These are phyloP conservation scores for Hoplodrina ambigua DNA, from an alignment of 2,888 invertebrate genomes.

Conservation along the genomic window DNA sequence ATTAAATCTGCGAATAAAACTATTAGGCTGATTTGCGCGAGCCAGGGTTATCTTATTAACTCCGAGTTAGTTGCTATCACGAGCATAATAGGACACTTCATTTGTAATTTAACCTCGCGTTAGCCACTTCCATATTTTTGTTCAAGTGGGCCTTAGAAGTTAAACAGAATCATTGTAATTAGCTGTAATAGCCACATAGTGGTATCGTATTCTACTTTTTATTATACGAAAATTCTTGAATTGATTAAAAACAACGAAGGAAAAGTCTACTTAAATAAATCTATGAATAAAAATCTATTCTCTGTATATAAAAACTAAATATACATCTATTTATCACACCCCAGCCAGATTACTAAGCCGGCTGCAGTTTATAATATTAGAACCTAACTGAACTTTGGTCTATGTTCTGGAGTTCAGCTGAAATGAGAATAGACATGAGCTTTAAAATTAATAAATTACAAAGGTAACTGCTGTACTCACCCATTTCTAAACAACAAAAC, in stretches of 20 bases:
- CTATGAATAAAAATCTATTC: slow-evolving; percentile 38
- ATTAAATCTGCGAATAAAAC: neutral
- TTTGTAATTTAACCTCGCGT: neutral
- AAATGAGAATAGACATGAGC: neutral
- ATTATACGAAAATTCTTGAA: neutral
- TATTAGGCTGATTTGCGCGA: neutral
- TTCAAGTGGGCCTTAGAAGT: neutral
- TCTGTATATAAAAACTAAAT: slow-evolving; percentile 17
- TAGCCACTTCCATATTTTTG: neutral
- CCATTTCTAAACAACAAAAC: neutral
- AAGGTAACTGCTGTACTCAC: slow-evolving; percentile 1
- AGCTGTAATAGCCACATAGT: neutral
- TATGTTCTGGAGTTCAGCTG: neutral
- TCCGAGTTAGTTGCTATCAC: too few species aligned
- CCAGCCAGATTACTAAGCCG: neutral
- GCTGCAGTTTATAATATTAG: neutral
- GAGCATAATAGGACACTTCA: too few species aligned
- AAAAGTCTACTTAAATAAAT: slow-evolving; percentile 37
- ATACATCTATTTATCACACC: slow-evolving; percentile 19
- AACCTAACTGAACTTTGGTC: neutral
- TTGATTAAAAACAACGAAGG: neutral
- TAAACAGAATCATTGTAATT: slow-evolving; percentile 2
- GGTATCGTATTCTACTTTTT: neutral
- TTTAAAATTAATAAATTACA: neutral
- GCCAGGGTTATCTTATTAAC: too few species aligned